Percentiles rank a stretch among this genome's conserved stretches.
Evolutionary conservation across 2,888 invertebrate species (phyloP).

Genomic region (Trissolcus japonicus): DNA sequence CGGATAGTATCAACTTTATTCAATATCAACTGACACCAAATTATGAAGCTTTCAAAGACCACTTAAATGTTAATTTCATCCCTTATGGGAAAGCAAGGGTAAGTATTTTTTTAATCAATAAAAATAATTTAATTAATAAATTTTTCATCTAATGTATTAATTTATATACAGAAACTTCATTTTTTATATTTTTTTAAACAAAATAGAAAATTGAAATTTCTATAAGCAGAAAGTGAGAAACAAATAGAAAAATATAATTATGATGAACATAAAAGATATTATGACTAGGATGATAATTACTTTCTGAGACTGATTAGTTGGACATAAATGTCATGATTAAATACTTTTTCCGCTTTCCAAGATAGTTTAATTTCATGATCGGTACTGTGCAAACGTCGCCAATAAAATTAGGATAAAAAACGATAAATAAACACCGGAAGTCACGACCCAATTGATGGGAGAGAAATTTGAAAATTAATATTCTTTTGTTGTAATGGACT

Average conservation of each 20-base stretch:
- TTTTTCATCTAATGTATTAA: neutral
- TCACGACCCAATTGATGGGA: no score
- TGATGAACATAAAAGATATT: no score
- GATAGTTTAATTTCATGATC: no score
- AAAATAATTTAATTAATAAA: neutral
- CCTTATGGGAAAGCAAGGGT: constrained; percentile 79
- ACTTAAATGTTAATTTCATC: constrained; percentile 74
- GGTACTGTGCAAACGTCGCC: no score
- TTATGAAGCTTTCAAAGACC: constrained; percentile 70
- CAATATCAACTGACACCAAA: constrained; percentile 75
- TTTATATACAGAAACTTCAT: neutral
- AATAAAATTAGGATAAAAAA: no score
- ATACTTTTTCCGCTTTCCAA: no score
- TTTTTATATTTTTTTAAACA: neutral
- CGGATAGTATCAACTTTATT: constrained; percentile 78
- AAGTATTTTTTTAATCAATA: constrained; percentile 60
- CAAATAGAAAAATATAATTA: no score
- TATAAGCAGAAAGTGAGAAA: no score
- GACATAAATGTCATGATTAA: neutral
- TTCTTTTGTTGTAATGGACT: neutral
- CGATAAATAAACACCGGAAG: no score
- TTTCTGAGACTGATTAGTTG: no score
- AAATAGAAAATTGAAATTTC: no score
- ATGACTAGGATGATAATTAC: no score
- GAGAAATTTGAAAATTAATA: neutral